A percentile compares a stretch with the other conserved stretches of the same genome.
phyloP scores from a whole-genome alignment of 2,888 invertebrate species.

The Agrochola lota region DNA sequence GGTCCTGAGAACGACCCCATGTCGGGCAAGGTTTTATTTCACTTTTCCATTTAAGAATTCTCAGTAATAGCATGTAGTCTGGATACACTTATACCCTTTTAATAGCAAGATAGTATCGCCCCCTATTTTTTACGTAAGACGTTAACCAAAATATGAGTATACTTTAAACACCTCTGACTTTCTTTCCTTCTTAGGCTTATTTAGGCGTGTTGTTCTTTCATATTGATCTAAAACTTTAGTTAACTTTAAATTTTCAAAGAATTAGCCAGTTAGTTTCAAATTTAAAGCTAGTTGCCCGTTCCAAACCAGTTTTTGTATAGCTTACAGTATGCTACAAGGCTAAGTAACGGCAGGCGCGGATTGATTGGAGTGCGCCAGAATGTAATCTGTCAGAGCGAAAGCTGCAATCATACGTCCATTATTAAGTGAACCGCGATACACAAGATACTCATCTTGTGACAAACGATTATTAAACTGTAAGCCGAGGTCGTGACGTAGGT shows the following conservation, averaged over 20 bases:
- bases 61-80: background rate
- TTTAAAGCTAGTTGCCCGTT: background rate
- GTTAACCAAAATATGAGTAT: background rate
- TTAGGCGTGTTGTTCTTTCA: background rate
- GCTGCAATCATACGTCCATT: constrained; percentile 57
- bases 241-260: too few relatives aligned
- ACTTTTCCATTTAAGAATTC: background rate
- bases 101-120: background rate
- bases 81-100: background rate
- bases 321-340: constrained; percentile 7
- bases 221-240: background rate
- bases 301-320: background rate
- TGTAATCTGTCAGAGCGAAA: constrained; percentile 51
- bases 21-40: background rate
- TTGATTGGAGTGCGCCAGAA: constrained; percentile 60
- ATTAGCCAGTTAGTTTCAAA: background rate
- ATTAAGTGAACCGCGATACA: constrained; percentile 30
- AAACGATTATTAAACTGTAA: constrained; percentile 5
- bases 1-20: background rate
- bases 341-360: constrained; percentile 32
- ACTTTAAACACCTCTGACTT: background rate
- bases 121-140: background rate
- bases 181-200: background rate
- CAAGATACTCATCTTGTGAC: constrained; percentile 9
- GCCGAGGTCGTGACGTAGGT: background rate